A percentile compares a stretch with the other conserved stretches of the same genome.
Evolutionary conservation across 2,113 vertebrate species (phyloP).

Genomic region (Podarcis cretensis): DNA sequence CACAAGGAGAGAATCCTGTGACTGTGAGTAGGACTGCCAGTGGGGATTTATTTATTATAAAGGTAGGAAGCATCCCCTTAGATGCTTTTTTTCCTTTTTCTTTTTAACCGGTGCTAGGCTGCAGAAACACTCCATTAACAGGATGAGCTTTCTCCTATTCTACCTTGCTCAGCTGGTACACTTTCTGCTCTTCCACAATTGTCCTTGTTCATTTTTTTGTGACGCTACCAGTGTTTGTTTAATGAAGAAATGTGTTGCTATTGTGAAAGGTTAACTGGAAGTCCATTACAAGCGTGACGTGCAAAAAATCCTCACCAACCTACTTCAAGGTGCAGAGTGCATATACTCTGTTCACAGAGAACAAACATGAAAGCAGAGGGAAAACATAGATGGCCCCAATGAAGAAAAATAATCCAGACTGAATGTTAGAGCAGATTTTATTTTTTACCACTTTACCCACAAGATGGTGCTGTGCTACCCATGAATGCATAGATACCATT

Average conservation of each 20-base stretch:
- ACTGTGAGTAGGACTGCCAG: not conserved
- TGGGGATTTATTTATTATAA: not conserved
- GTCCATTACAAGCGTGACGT: not conserved
- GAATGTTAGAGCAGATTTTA: not conserved
- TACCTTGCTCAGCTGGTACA: not conserved
- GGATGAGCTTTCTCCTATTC: not conserved
- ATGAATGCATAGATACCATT: not conserved
- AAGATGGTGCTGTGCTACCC: slow-evolving; percentile 31
- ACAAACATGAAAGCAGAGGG: not conserved
- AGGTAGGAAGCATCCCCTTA: not conserved
- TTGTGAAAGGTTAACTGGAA: not conserved
- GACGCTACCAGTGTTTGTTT: not conserved
- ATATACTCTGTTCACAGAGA: not conserved
- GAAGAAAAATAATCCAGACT: not conserved
- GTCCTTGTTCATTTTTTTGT: not conserved
- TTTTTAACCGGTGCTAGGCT: not conserved
- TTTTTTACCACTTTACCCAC: slow-evolving; percentile 1
- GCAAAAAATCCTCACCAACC: not conserved
- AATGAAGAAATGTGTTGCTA: not conserved
- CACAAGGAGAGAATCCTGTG: not conserved
- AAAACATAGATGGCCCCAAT: not conserved
- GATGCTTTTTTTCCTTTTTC: not conserved
- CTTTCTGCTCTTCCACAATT: not conserved
- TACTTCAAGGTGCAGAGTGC: not conserved
- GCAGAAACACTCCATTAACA: not conserved